These are phyloP conservation scores for Vollenhovia emeryi DNA, from an alignment of 1,140 invertebrate species.

Conservation along the genomic window DNA sequence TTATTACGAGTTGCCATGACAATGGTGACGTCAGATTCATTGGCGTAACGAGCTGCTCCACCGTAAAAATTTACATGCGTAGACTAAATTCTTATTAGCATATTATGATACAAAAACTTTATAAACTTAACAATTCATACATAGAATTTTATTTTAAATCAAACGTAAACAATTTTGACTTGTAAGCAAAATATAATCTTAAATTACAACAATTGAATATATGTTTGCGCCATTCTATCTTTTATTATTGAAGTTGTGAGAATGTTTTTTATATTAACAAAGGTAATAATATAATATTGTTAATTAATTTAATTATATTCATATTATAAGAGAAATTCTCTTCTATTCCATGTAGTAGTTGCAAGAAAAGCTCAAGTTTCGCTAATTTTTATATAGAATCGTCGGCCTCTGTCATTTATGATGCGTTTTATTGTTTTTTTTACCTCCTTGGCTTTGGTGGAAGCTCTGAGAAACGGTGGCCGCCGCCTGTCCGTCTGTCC, in stretches of 20 bases:
- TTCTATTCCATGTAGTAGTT: not conserved
- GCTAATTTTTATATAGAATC: not conserved
- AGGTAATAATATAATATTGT: not conserved
- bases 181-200: not conserved
- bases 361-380: not conserved
- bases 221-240: not conserved
- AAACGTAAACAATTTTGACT: not conserved
- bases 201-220: not conserved
- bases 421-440: not conserved
- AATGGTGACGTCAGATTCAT: not conserved
- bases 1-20: slow-evolving; percentile 24
- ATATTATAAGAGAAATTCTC: not conserved
- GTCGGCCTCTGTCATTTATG: not conserved
- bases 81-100: not conserved
- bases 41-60: not conserved
- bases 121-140: not conserved
- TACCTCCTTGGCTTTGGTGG: slow-evolving; percentile 82
- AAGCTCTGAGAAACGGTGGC: slow-evolving; percentile 80
- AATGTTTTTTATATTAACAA: not conserved
- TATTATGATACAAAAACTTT: not conserved
- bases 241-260: not conserved
- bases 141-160: not conserved
- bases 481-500: slow-evolving; percentile 83
- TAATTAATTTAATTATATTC: not conserved
- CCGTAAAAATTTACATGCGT: not conserved